Evolutionary conservation across 2,797 vertebrate species (phyloP).

Genomic region (Acomys russatus): DNA sequence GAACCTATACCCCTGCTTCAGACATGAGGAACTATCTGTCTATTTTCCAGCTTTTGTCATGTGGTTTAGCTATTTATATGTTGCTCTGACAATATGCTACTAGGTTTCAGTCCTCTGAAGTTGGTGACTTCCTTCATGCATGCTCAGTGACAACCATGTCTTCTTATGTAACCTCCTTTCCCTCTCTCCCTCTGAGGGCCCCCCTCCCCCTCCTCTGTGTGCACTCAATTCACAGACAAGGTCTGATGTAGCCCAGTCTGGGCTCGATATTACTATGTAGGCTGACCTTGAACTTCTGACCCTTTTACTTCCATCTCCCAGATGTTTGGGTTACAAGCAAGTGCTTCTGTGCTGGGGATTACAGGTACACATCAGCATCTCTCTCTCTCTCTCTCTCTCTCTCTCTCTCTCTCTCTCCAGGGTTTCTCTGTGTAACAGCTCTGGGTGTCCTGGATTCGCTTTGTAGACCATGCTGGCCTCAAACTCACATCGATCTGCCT

Average conservation of each 20-base stretch:
- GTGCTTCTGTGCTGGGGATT: background rate
- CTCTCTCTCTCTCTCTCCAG: no score
- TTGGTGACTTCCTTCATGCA: background rate
- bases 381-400: background rate
- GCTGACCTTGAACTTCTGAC: background rate
- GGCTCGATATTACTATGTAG: background rate
- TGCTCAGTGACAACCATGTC: background rate
- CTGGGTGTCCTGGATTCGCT: no score
- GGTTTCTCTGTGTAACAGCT: no score
- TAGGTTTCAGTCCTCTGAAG: background rate
- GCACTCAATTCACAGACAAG: no score
- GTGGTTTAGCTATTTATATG: background rate
- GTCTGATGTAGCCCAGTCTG: background rate
- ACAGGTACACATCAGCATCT: background rate
- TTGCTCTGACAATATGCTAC: background rate
- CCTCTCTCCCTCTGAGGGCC: no score
- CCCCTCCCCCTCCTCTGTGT: background rate
- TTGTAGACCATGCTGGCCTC: no score
- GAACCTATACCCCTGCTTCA: background rate
- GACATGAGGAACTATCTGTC: background rate
- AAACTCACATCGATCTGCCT: no score
- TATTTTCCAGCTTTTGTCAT: background rate
- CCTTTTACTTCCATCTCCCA: background rate
- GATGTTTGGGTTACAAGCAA: background rate
- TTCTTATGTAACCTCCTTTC: background rate